Evolutionary conservation across 2,797 vertebrate species (phyloP), one percentile per base, ranked within the genome.

Genomic region (Okamejei kenojei): DNA sequence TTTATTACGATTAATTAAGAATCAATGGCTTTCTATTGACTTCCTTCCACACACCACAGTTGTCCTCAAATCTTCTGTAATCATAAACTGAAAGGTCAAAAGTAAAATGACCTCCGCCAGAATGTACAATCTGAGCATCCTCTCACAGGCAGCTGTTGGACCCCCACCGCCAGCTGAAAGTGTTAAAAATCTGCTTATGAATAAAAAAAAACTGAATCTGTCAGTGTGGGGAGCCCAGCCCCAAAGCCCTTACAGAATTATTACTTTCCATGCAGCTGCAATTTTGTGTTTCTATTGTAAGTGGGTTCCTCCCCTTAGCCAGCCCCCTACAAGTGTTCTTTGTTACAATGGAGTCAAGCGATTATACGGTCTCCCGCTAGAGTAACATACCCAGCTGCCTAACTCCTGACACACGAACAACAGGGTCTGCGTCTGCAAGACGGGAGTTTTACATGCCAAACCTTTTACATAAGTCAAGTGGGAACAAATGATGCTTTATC

Each of bases 401-500:
- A 95, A 95, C 95, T 95, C 95, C 97, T 97, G 97, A 97, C 96
- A 96, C 96, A 95, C 94, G 95, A 97, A 95, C 92, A 58, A 1
- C 65, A 94, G 94, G 79, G 94, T 94, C 94, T 94, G 94, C 93
- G 96, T 95, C 97, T 97, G 96, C 93, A 95, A 96, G 95, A 96
- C 94, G 96, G 95, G 95, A 93, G 96, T 95, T 94, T 82, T 93
- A 96, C 97, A 97, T 96, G 95, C 95, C 96, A 97, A 96, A 96
- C 96, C 96, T 96, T 97, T 96, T 96, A 96, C 97, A 97, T 96
- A 96, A 97, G 97, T 97, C 97, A 97, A 96, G 95, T 95, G 95
- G 96, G 96, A 97, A 97, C 97, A 97, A 97, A 97, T 96, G 96
- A 96, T 94, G 95, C 96, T 97, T 97, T 97, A 96, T 97, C 94